Evolutionary conservation across 2,113 vertebrate species (phyloP).

Genomic region (Aspiorhynchus laticeps): DNA sequence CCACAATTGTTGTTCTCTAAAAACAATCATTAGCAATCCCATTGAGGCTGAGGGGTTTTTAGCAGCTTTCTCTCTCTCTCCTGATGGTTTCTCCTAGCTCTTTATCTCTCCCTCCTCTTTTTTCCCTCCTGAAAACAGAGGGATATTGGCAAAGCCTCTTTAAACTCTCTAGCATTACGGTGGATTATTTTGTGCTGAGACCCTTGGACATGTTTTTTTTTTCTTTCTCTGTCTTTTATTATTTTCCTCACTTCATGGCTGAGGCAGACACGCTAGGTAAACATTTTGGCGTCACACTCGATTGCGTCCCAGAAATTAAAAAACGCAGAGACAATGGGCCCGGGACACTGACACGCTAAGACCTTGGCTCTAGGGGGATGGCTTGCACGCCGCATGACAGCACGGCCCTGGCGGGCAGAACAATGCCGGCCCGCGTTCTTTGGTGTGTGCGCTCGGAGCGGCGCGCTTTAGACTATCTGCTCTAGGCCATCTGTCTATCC

Average conservation of each 20-base stretch:
- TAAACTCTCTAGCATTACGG: constrained; percentile 78
- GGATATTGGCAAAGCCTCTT: constrained; percentile 78
- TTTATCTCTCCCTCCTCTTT: constrained; percentile 63
- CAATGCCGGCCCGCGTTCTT: constrained; percentile 88
- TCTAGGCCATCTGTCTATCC: constrained; percentile 94
- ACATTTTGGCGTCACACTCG: constrained; percentile 81
- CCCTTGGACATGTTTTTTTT: constrained; percentile 67
- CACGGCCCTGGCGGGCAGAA: constrained; percentile 84
- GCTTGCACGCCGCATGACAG: constrained; percentile 86
- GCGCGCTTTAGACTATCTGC: constrained; percentile 89
- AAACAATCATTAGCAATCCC: constrained; percentile 81
- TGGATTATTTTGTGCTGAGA: constrained; percentile 79
- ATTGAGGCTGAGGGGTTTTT: constrained; percentile 71
- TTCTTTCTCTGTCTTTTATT: constrained; percentile 64
- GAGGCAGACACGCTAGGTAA: constrained; percentile 78
- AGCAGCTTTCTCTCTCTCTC: constrained; percentile 69
- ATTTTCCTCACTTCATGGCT: constrained; percentile 64
- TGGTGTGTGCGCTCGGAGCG: constrained; percentile 87
- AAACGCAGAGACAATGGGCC: constrained; percentile 77
- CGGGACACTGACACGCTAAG: constrained; percentile 74
- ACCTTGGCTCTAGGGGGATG: constrained; percentile 82
- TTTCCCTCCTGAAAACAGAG: constrained; percentile 63
- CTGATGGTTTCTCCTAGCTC: constrained; percentile 30
- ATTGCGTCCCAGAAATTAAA: constrained; percentile 82
- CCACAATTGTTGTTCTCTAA: constrained; percentile 76